Evolutionary conservation across 2,113 vertebrate species (phyloP).

Genomic region (Cebus imitator): DNA sequence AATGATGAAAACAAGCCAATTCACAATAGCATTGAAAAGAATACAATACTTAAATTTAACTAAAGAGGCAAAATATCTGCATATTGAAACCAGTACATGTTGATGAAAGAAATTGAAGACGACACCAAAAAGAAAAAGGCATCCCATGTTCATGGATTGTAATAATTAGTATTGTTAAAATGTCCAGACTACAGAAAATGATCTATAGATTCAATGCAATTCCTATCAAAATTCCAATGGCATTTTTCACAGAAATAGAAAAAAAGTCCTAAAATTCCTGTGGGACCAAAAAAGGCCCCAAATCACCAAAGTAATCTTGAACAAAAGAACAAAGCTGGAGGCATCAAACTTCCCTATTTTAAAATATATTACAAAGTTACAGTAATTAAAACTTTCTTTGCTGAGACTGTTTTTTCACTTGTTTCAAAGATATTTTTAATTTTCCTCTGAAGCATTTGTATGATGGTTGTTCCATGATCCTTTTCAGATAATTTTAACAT

Average conservation of each 20-base stretch:
- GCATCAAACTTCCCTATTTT: background rate
- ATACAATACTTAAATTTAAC: background rate
- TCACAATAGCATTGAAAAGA: background rate
- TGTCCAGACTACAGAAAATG: background rate
- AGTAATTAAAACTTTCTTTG: background rate
- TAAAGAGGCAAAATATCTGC: background rate
- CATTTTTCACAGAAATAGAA: background rate
- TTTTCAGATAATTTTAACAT: background rate
- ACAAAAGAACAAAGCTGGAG: background rate
- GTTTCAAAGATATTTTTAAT: background rate
- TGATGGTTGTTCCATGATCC: background rate
- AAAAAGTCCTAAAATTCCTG: background rate
- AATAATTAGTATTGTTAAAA: background rate
- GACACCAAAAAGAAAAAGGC: background rate
- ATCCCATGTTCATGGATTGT: background rate
- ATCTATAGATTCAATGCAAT: background rate
- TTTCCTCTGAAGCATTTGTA: background rate
- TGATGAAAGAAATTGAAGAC: background rate
- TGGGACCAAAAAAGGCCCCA: background rate
- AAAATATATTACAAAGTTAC: background rate
- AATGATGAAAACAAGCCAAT: background rate
- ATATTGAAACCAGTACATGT: background rate
- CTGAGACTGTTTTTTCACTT: background rate
- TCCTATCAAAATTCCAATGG: background rate
- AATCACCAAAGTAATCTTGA: background rate